Evolutionary conservation across 2,797 vertebrate species (phyloP).

Genomic region (Poeciliopsis paucimaculata): DNA sequence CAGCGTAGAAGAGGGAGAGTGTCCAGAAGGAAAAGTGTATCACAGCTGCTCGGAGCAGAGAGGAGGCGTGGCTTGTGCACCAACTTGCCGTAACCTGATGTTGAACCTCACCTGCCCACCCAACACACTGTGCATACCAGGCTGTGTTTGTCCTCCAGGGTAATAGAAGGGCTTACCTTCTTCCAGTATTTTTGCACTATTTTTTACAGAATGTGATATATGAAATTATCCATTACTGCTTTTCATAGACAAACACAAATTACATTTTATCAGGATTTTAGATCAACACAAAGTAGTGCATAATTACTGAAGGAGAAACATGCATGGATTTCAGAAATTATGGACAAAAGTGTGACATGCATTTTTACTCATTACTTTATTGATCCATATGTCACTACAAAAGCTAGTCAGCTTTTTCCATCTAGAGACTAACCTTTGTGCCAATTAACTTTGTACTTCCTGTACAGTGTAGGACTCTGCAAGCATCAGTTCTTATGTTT

Average conservation of each 20-base stretch:
- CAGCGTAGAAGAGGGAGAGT: conserved; percentile 81
- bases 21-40: conserved; percentile 93
- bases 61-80: conserved; percentile 90
- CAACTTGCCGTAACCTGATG: conserved; percentile 94
- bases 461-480: background rate
- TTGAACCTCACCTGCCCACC: conserved; percentile 97
- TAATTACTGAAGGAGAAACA: background rate
- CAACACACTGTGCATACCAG: conserved; percentile 91
- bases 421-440: background rate
- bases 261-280: background rate
- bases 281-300: background rate
- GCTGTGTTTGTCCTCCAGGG: conserved; percentile 93
- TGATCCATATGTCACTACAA: background rate
- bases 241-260: background rate
- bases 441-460: background rate
- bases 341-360: background rate
- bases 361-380: background rate
- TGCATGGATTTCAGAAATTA: background rate
- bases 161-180: conserved; percentile 65
- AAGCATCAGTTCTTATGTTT: background rate
- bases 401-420: background rate
- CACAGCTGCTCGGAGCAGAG: conserved; percentile 92
- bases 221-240: background rate
- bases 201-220: background rate
- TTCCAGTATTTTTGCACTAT: conserved; percentile 5